A percentile compares a stretch with the other conserved stretches of the same genome.
phyloP scores from a whole-genome alignment of 2,888 invertebrate species.

The Abscondita cerata region DNA sequence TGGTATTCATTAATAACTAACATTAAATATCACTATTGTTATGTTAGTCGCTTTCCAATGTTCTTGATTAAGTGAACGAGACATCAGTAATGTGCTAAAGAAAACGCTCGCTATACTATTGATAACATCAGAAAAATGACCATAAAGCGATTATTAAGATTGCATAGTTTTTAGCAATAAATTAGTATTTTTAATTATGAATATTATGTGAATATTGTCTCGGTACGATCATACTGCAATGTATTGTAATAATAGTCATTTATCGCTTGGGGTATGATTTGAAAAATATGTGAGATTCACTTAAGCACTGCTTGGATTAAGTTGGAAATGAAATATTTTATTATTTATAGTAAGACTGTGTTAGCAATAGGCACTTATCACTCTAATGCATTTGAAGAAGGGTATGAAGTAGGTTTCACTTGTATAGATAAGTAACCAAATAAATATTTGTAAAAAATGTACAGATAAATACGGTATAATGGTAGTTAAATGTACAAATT shows the following conservation, averaged over 20 bases:
- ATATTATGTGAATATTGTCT: background rate
- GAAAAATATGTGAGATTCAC: background rate
- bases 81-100: no score
- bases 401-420: slow-evolving; percentile 2
- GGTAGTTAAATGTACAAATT: slow-evolving; percentile 7
- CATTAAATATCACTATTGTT: no score
- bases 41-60: no score
- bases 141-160: no score
- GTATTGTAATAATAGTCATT: no score
- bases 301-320: slow-evolving; percentile 3
- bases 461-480: slow-evolving; percentile 4
- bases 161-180: slow-evolving; percentile 17
- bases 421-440: background rate
- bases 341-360: slow-evolving; percentile 22
- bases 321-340: slow-evolving; percentile 12
- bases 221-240: no score
- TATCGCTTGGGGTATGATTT: no score
- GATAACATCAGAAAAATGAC: no score
- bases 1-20: no score
- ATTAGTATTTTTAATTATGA: slow-evolving; percentile 6
- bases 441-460: slow-evolving; percentile 9
- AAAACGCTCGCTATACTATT: no score
- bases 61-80: no score
- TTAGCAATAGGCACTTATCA: slow-evolving; percentile 19
- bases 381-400: slow-evolving; percentile 10